Evolutionary conservation across 2,797 vertebrate genomes (phyloP).

Genomic region (Thamnophis elegans): DNA sequence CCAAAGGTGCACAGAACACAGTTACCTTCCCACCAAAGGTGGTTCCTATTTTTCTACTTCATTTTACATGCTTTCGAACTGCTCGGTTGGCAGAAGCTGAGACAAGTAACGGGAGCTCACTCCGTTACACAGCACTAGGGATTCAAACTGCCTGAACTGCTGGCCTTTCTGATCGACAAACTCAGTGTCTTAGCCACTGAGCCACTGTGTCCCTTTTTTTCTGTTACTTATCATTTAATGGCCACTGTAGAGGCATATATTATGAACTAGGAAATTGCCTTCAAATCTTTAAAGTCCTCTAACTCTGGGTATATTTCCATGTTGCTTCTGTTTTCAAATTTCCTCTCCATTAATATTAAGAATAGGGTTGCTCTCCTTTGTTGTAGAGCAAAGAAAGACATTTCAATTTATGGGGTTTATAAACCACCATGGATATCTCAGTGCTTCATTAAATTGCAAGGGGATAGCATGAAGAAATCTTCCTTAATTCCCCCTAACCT

Average conservation of each 20-base stretch:
- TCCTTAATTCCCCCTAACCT: constrained; percentile 30
- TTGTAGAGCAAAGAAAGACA: neutral
- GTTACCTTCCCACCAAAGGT: too few species aligned
- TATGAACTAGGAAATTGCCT: neutral
- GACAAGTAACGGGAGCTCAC: too few species aligned
- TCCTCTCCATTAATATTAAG: neutral
- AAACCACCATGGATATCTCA: neutral
- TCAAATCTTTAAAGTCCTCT: neutral
- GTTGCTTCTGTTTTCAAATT: neutral
- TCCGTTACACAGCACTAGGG: too few species aligned
- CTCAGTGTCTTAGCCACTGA: too few species aligned
- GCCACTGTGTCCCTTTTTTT: too few species aligned
- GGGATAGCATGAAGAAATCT: constrained; percentile 10
- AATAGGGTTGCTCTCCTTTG: neutral
- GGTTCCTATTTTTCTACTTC: too few species aligned
- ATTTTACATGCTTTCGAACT: too few species aligned
- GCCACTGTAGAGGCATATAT: neutral
- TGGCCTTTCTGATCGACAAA: too few species aligned
- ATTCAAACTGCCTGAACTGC: too few species aligned
- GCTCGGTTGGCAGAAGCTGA: too few species aligned
- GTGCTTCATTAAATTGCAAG: constrained; percentile 19
- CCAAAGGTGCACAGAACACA: too few species aligned
- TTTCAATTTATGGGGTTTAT: neutral
- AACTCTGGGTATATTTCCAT: neutral
- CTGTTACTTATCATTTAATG: neutral